A percentile compares a stretch with the other conserved stretches of the same genome.
Evolutionary conservation across 92 coral and sea anemone species (phyloP).

Genomic region (Porites evermanni): DNA sequence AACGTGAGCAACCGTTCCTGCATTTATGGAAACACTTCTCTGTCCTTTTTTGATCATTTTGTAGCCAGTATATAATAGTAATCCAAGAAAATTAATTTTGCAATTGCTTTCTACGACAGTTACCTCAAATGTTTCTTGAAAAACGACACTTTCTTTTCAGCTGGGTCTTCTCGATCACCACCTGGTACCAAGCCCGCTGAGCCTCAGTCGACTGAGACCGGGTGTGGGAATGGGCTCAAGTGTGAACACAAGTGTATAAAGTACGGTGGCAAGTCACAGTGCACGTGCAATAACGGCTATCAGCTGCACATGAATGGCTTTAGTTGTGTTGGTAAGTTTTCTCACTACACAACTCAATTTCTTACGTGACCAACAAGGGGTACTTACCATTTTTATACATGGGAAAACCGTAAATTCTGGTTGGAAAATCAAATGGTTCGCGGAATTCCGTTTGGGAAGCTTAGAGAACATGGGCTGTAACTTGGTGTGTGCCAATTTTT

Average conservation of each 20-base stretch:
- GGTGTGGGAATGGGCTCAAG: slow-evolving; percentile 73
- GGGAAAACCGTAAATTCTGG: no score
- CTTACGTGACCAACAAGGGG: no score
- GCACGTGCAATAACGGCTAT: slow-evolving; percentile 89
- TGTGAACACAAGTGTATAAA: slow-evolving; percentile 91
- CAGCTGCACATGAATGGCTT: slow-evolving; percentile 84
- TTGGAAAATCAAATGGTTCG: no score
- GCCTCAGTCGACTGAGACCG: slow-evolving; percentile 25
- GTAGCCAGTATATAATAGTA: no score
- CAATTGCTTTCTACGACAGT: background rate
- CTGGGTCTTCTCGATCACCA: slow-evolving; percentile 42
- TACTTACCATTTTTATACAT: no score
- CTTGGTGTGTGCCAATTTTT: no score
- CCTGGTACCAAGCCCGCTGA: slow-evolving; percentile 31
- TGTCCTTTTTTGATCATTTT: no score
- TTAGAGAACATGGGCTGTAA: no score
- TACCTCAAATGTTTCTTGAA: background rate
- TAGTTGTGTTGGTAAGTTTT: slow-evolving; percentile 87
- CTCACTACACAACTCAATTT: background rate
- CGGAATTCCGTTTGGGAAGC: no score
- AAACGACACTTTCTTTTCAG: slow-evolving; percentile 2
- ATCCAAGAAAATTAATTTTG: no score
- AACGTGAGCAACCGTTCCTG: no score
- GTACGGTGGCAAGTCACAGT: slow-evolving; percentile 65
- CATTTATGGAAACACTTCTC: no score